These are phyloP conservation scores for Zosterops hypoxanthus DNA, from an alignment of 2,113 vertebrate genomes.

Conservation along the genomic window DNA sequence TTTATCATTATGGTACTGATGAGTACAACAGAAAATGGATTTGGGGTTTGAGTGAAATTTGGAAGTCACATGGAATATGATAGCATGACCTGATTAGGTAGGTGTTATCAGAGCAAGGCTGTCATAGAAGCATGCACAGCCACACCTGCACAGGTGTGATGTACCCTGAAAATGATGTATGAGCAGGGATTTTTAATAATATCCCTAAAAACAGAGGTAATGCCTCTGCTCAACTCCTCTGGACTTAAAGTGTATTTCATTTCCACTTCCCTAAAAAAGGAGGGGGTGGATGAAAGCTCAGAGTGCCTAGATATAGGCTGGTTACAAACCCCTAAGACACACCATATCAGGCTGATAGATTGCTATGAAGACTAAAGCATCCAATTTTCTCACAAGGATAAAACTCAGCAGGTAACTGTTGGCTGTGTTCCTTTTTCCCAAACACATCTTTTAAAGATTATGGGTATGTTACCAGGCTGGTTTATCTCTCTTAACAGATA, in stretches of 20 bases:
- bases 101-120: background rate
- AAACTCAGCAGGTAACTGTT: background rate
- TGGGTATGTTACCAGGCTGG: background rate
- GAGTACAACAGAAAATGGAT: background rate
- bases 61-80: background rate
- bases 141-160: fast-evolving
- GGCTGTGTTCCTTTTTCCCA: background rate
- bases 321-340: background rate
- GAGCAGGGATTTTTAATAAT: background rate
- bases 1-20: background rate
- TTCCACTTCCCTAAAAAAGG: background rate
- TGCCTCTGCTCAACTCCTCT: background rate
- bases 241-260: background rate
- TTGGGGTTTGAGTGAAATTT: background rate
- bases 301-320: background rate
- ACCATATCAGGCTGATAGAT: background rate
- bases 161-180: background rate
- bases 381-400: background rate
- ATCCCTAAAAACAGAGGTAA: background rate
- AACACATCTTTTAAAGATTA: background rate
- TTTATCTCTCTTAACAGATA: background rate
- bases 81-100: background rate
- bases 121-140: background rate
- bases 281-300: background rate
- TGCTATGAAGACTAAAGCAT: background rate